Conservation (phyloP, 2,113 vertebrate genomes). For the Arenaria interpres region DNA sequence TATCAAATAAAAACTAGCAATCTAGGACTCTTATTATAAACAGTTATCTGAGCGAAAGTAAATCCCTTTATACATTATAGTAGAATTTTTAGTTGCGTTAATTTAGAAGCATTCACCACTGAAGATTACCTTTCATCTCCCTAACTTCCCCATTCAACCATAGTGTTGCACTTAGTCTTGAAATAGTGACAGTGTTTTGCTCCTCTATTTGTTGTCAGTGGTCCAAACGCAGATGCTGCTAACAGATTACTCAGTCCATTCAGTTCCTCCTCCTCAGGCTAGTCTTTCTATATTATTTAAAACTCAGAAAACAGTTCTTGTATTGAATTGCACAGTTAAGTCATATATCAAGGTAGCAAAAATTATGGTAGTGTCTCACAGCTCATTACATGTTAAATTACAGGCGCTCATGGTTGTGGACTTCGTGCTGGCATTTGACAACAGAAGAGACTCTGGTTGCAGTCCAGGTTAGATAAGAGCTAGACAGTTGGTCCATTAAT, state of each 20-base stretch:
- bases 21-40: background rate
- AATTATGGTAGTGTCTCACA: background rate
- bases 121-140: background rate
- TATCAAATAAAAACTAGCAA: background rate
- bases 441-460: background rate
- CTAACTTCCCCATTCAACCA: background rate
- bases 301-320: background rate
- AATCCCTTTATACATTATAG: background rate
- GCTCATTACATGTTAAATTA: conserved; percentile 17
- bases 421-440: background rate
- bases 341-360: background rate
- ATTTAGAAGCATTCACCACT: background rate
- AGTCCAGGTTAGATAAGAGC: conserved; percentile 31
- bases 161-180: background rate
- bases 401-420: background rate
- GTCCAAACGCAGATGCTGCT: background rate
- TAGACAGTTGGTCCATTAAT: conserved; percentile 45
- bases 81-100: background rate
- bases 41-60: background rate
- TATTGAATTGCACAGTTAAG: background rate
- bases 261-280: background rate
- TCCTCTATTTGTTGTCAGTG: background rate
- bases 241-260: background rate
- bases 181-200: background rate
- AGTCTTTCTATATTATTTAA: background rate